Evolutionary conservation across 2,113 vertebrate species (phyloP).

Genomic region (Crocuta crocuta): DNA sequence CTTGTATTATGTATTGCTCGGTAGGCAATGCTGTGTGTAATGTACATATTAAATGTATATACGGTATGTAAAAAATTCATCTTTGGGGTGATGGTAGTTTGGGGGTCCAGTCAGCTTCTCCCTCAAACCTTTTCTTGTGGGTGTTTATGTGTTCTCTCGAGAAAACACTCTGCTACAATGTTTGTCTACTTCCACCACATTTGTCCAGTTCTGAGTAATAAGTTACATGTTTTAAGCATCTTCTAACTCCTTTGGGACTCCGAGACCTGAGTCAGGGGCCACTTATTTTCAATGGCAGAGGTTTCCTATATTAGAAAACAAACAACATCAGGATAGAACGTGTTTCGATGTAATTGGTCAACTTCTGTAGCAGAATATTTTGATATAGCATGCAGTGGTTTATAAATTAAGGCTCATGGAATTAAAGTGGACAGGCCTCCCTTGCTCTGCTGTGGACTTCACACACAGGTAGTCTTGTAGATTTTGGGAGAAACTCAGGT

Average conservation of each 20-base stretch:
- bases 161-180: neutral
- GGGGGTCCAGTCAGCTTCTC: neutral
- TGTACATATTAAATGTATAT: neutral
- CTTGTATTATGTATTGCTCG: neutral
- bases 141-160: slow-evolving; percentile 28
- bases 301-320: slow-evolving; percentile 3
- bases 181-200: neutral
- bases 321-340: neutral
- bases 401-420: neutral
- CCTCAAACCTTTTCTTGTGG: neutral
- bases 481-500: neutral
- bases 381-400: neutral
- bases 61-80: neutral
- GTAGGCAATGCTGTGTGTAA: neutral
- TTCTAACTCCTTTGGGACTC: neutral
- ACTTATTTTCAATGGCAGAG: neutral
- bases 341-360: slow-evolving; percentile 6
- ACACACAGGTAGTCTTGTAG: neutral
- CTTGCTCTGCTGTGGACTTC: neutral
- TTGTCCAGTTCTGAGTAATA: slow-evolving; percentile 30
- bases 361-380: slow-evolving; percentile 26
- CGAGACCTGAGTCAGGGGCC: neutral
- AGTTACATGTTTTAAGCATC: slow-evolving; percentile 46
- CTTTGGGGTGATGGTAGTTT: neutral
- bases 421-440: neutral